These are phyloP conservation scores for Carposina sasakii DNA, from an alignment of 1,140 invertebrate genomes.

Conservation along the genomic window DNA sequence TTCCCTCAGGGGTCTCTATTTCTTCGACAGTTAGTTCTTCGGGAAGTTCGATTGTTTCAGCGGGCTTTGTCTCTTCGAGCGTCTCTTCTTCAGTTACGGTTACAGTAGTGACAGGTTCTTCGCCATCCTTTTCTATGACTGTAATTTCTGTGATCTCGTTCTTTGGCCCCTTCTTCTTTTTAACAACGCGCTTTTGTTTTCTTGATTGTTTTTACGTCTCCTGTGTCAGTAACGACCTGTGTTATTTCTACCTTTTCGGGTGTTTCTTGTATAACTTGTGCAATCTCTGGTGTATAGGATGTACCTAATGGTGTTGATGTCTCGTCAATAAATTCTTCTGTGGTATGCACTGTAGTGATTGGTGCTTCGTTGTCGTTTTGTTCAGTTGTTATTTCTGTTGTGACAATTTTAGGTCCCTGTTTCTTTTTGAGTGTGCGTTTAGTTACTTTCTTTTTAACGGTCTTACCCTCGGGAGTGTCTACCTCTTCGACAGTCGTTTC, in stretches of 20 bases:
- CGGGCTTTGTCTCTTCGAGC: slow-evolving; percentile 7
- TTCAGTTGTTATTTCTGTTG: slow-evolving; percentile 64
- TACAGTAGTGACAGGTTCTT: slow-evolving; percentile 24
- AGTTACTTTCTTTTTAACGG: slow-evolving; percentile 10
- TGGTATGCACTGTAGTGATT: slow-evolving; percentile 41
- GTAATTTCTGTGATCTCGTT: slow-evolving; percentile 49
- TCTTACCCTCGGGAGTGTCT: slow-evolving; percentile 44
- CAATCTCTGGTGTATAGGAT: too few species aligned
- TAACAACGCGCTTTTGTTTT: slow-evolving; percentile 47
- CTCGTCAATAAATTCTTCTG: too few species aligned
- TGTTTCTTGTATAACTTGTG: too few species aligned
- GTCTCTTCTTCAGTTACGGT: slow-evolving; percentile 28
- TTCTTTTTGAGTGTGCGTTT: slow-evolving; percentile 39
- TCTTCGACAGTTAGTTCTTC: not conserved
- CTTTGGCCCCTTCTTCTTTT: slow-evolving; percentile 43
- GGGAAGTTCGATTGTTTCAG: slow-evolving; percentile 8
- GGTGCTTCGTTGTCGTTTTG: slow-evolving; percentile 63
- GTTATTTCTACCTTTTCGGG: too few species aligned
- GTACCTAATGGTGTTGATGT: too few species aligned
- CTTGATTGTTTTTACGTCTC: slow-evolving; percentile 29
- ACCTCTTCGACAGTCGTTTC: slow-evolving; percentile 29
- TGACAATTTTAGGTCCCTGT: slow-evolving; percentile 53
- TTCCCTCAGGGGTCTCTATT: not conserved
- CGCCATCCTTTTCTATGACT: slow-evolving; percentile 32
- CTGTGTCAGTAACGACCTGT: too few species aligned